Evolutionary conservation across 2,888 invertebrate genomes (phyloP), one percentile per base, ranked within the genome.

Genomic region (Pocota personata): DNA sequence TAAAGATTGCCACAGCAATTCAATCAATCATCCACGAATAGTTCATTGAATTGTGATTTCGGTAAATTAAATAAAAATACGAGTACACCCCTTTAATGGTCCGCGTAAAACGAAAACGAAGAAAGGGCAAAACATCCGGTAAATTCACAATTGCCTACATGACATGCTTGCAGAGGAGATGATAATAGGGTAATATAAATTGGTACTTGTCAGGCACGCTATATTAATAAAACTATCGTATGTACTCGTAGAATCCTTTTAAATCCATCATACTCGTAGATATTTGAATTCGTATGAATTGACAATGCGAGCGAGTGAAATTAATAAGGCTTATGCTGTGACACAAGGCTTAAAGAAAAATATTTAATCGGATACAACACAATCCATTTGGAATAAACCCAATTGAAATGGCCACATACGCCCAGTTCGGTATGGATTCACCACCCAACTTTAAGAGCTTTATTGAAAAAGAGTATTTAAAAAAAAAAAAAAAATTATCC

Each of bases 21-120:
- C 24, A 24, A 75, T 75, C 64, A 55, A 66, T 32, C 66, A 21
- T 55, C 14, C 21, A 14, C 66, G 14, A 64, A 12, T 57, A 19
- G 57, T 32, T 71, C 57, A 71, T 46, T 32, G 57, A 57, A 71
- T 55, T 43, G 75, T 32, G 57, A 75, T 75, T 66, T 30, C 55
- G 21, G 64, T 35, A 57, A 75, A 75, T 75, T 57, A 55, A 75
- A 24, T 24, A 24, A 24, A 24, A 24, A 24, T 24, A n/a, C n/a
- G n/a, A n/a, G n/a, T n/a, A 24, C 24, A 24, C 24, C 24, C 24
- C 24, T 24, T 24, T 24, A 24, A 24, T 24, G 2, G 24, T 24
- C 24, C 24, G 4, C 24, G 4, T 4, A 24, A 4, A 3, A 4
- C 4, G 2, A 4, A 24, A 24, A 24, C 2, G 24, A 4, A 24